Evolutionary conservation across 2,888 invertebrate species (phyloP), one percentile per base, ranked within the genome.

Genomic region (Cantharis rufa): DNA sequence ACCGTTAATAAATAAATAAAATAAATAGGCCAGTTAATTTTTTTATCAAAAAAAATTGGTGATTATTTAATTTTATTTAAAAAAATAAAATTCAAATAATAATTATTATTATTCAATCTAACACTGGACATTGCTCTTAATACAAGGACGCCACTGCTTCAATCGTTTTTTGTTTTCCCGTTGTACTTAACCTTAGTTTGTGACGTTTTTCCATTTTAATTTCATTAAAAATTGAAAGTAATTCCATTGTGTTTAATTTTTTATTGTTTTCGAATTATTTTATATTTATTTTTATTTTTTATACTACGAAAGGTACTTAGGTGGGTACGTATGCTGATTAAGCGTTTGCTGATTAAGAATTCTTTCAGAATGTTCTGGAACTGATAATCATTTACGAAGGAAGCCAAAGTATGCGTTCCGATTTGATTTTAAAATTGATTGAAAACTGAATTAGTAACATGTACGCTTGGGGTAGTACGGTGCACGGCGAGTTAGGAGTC

Each of bases 381-480:
- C 48, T 48, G 48, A n/a, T 48, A n/a, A 48, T 48, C 9, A n/a
- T 48, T n/a, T 9, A 48, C 7, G 1, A 9, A 48, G 48, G n/a
- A 48, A 48, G 48, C n/a, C n/a, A 48, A n/a, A 9, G 48, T 2
- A 48, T 48, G 48, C 13, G 48, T 48, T 48, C n/a, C n/a, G 48
- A 1, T 48, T 48, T 48, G 7, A 48, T n/a, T 48, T 48, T 48
- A 7, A 48, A n/a, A 48, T n/a, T 48, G n/a, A 48, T n/a, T 7
- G 15, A 18, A 15, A 27, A 4, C 15, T 16, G 70, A 27, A 62
- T 73, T 70, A 15, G 11, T 70, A 81, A 78, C 74, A 91, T 94
- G 89, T 93, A 90, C 86, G 92, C 93, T 82, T 96, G 95, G 95
- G 96, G 96, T 10, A 93, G 92, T 84, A 93, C 93, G 3, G 89